Evolutionary conservation across 2,888 invertebrate species (phyloP).

Genomic region (Archaeoteleia sp.): DNA sequence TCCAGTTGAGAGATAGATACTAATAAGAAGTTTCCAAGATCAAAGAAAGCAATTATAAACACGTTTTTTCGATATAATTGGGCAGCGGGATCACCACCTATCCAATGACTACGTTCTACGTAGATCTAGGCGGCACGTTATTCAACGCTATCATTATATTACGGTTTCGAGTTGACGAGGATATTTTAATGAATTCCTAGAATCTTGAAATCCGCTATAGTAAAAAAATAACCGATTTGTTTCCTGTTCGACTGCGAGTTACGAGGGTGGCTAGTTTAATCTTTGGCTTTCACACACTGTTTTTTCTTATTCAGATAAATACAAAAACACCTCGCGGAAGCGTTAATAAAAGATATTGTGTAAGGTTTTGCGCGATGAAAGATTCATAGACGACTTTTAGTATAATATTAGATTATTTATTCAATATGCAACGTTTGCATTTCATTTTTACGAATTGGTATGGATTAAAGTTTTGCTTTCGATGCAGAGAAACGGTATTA

Average conservation of each 20-base stretch:
- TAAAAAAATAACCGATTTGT: constrained; percentile 33
- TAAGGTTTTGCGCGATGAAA: too few relatives aligned
- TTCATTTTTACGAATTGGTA: too few relatives aligned
- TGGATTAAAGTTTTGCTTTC: too few relatives aligned
- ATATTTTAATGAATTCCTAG: constrained; percentile 71
- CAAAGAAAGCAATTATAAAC: constrained; percentile 47
- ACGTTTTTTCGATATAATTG: constrained; percentile 20
- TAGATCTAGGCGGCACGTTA: constrained; percentile 46
- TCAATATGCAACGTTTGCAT: too few relatives aligned
- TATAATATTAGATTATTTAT: too few relatives aligned
- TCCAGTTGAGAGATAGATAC: background rate
- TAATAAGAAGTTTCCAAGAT: constrained; percentile 33
- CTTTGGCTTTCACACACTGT: too few relatives aligned
- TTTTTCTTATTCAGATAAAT: constrained; percentile 23
- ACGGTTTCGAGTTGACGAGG: constrained; percentile 62
- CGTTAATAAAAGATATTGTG: constrained; percentile 1
- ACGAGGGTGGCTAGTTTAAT: constrained; percentile 34
- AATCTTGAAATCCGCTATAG: constrained; percentile 53
- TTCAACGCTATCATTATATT: constrained; percentile 65
- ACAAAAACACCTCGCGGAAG: background rate
- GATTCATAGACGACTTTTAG: too few relatives aligned
- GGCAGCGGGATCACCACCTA: constrained; percentile 32
- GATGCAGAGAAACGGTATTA: constrained; percentile 1
- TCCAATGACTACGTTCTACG: constrained; percentile 31
- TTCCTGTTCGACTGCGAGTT: constrained; percentile 40